These are phyloP conservation scores for Danionella cerebrum DNA, from an alignment of 2,113 vertebrate genomes.

Conservation along the genomic window DNA sequence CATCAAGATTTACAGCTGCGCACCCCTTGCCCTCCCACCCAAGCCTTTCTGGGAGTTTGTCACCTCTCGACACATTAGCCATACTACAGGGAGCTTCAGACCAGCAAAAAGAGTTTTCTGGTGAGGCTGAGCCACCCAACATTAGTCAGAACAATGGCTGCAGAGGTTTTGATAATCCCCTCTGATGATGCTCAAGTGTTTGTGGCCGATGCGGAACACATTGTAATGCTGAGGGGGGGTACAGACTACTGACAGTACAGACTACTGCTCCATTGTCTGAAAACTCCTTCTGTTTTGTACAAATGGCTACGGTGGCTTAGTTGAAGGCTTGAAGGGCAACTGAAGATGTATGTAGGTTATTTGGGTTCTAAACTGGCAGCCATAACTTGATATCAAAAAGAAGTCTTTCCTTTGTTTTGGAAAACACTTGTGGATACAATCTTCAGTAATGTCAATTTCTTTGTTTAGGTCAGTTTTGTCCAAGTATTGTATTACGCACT, in stretches of 20 bases:
- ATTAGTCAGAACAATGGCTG: slow-evolving; percentile 55
- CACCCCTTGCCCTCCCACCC: slow-evolving; percentile 29
- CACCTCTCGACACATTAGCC: slow-evolving; percentile 31
- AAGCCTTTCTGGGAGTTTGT: slow-evolving; percentile 28
- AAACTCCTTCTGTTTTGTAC: slow-evolving; percentile 64
- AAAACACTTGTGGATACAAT: no score
- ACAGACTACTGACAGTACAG: slow-evolving; percentile 11
- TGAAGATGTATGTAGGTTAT: slow-evolving; percentile 71
- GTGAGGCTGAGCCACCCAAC: slow-evolving; percentile 58
- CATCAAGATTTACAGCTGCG: slow-evolving; percentile 93
- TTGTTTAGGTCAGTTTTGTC: no score
- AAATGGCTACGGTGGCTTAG: slow-evolving; percentile 57
- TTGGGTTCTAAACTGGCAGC: slow-evolving; percentile 74
- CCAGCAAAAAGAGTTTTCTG: slow-evolving; percentile 41
- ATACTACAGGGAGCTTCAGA: slow-evolving; percentile 23
- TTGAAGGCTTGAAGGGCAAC: slow-evolving; percentile 53
- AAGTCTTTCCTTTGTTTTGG: slow-evolving; percentile 71
- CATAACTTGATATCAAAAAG: slow-evolving; percentile 76
- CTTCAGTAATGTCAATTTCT: no score
- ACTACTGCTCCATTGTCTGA: slow-evolving; percentile 54
- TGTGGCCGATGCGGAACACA: slow-evolving; percentile 39
- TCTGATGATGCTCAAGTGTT: slow-evolving; percentile 59
- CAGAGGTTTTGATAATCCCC: slow-evolving; percentile 65
- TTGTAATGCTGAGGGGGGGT: slow-evolving; percentile 19
- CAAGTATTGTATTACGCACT: no score